phyloP scores from a whole-genome alignment of 2,797 vertebrate genomes.

The Balearica regulorum region DNA sequence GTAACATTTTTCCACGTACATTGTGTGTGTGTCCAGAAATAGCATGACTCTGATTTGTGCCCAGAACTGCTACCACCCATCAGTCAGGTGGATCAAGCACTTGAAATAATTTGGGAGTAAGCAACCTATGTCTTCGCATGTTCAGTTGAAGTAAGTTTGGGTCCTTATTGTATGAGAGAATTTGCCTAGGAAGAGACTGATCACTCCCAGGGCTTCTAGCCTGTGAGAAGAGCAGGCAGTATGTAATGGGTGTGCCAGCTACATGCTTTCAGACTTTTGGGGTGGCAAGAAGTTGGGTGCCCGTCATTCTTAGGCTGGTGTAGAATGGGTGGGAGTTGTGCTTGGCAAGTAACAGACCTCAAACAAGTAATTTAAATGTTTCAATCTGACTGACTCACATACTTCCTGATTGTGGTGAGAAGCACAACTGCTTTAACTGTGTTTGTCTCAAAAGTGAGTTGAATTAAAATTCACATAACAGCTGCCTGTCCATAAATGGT shows the following conservation, averaged over 20 bases:
- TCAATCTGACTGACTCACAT: not conserved
- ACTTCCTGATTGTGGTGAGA: not conserved
- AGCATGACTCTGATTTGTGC: not conserved
- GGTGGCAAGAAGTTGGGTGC: not conserved
- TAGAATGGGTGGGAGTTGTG: not conserved
- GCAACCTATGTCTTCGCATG: not conserved
- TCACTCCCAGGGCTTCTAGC: not conserved
- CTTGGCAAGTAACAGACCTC: not conserved
- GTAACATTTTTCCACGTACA: fast-evolving
- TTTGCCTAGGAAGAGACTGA: not conserved
- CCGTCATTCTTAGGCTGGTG: not conserved
- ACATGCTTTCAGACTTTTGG: not conserved
- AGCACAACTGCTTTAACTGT: not conserved
- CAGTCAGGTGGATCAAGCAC: not conserved
- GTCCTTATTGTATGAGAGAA: not conserved
- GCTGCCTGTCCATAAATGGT: not conserved
- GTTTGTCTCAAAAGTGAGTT: not conserved
- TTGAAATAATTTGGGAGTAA: not conserved
- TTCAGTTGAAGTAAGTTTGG: not conserved
- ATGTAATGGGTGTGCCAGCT: not conserved
- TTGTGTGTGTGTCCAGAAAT: not conserved
- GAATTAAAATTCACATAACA: not conserved
- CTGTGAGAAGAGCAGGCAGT: not conserved
- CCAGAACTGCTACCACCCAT: not conserved
- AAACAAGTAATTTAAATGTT: not conserved